phyloP scores from a whole-genome alignment of 2,888 invertebrate species.

The Amiota minor region DNA sequence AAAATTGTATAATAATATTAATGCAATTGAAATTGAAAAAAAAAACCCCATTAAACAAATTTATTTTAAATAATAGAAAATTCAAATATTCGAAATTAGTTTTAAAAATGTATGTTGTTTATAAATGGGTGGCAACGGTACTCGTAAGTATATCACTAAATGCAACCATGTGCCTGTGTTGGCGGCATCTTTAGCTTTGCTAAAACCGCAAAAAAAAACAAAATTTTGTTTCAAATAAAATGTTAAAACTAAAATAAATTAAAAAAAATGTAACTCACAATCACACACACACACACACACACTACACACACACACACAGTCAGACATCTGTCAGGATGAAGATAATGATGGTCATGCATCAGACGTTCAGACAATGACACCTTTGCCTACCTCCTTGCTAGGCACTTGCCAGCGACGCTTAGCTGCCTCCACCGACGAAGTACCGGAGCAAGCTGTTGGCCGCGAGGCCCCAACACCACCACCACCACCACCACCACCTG shows the following conservation, averaged over 20 bases:
- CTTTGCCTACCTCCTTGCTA: slow-evolving; percentile 93
- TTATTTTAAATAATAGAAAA: slow-evolving; percentile 16
- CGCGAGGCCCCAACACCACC: slow-evolving; percentile 65
- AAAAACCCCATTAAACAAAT: slow-evolving; percentile 12
- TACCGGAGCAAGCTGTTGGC: slow-evolving; percentile 80
- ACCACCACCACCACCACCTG: background rate
- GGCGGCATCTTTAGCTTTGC: slow-evolving; percentile 9
- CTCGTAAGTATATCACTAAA: background rate
- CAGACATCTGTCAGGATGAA: slow-evolving; percentile 12
- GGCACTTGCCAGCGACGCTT: slow-evolving; percentile 82
- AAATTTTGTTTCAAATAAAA: background rate
- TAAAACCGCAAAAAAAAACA: slow-evolving; percentile 27
- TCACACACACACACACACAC: background rate
- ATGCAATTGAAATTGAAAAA: slow-evolving; percentile 10
- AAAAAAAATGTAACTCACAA: background rate
- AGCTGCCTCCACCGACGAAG: slow-evolving; percentile 78
- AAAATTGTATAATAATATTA: no score
- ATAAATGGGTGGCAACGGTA: no score
- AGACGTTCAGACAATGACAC: slow-evolving; percentile 81
- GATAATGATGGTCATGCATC: background rate
- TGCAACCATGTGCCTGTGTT: slow-evolving; percentile 7
- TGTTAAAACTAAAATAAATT: background rate
- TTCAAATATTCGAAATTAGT: slow-evolving; percentile 18
- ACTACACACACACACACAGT: background rate
- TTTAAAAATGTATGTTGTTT: background rate